Conservation (phyloP, 2,113 vertebrate genomes). For the Laticauda laticaudata region DNA sequence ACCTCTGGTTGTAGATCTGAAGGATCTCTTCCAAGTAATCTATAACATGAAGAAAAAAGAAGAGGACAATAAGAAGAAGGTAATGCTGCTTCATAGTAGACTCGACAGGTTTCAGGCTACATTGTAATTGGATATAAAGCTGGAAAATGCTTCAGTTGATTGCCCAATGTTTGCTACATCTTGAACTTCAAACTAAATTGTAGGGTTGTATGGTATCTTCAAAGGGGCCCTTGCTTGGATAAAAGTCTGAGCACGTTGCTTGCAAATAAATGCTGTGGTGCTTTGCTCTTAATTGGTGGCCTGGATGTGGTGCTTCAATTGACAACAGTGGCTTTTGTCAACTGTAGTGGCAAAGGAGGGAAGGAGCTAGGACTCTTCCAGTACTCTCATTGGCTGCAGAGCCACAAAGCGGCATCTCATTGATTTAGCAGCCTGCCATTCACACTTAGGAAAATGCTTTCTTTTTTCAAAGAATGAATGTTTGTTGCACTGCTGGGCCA, state of each 20-base stretch:
- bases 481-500: neutral
- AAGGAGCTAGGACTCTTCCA: neutral
- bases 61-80: slow-evolving; percentile 81
- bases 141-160: neutral
- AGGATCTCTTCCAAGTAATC: slow-evolving; percentile 95
- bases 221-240: neutral
- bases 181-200: neutral
- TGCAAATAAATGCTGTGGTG: neutral
- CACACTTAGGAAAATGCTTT: neutral
- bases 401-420: neutral
- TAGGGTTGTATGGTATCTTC: neutral
- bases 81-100: slow-evolving; percentile 26
- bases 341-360: neutral
- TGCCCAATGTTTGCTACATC: neutral
- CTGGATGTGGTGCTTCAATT: neutral
- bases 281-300: neutral
- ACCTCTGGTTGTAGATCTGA: slow-evolving; percentile 90
- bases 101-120: neutral
- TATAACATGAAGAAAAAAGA: slow-evolving; percentile 92
- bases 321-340: neutral
- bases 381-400: neutral
- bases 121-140: neutral
- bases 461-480: neutral
- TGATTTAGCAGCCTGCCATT: neutral
- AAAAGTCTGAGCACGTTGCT: neutral